Base-by-base conservation (phyloP, 2,888 invertebrate genomes). In the Spisula subtruncata region DNA sequence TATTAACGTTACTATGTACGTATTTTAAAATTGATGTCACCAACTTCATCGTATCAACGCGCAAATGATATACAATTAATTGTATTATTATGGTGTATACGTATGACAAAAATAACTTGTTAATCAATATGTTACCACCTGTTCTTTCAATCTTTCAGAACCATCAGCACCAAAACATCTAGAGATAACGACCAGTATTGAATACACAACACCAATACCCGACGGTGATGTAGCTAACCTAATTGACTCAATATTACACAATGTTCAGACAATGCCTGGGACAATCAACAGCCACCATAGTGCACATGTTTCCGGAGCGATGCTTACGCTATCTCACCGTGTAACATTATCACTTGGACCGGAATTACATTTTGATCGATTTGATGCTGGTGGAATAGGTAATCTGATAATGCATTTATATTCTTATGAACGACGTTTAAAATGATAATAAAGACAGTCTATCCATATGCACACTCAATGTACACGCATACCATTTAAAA, bases 351-450 rank as follows among this genome's bases (percentile, higher is more conserved):
- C 25, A 2, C 75, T 32, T 8, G 87, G 83, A 4, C 82, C 83
- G n/a, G 87, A 87, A 5, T 29, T 87, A 32, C 75, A 87, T 46
- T 54, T 48, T n/a, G 41, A 79, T 29, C 32, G 41, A 4, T 41
- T 48, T 14, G 35, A 79, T 1, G 75, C 87, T 6, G 32, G 18
- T 25, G 83, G 83, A 35, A 82, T 8, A 32, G 75, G 87, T 83
- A 83, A 75, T 48, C 25, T 25, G 12, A 25, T 51, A 1, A 51
- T 51, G 51, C 16, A 10, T 51, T 51, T 51, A 16, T 51, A 51
- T 12, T 16, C 1, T 16, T 51, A 51, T 51, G 51, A 16, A 6
- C 1, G 51, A 1, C 14, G 16, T 51, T 48, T 48, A 12, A 51
- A 51, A 51, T 12, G 41, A 8, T 5, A 41, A n/a, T n/a, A 41